Base-by-base conservation (phyloP, 2,888 invertebrate genomes). In the Trichopoda pennipes region DNA sequence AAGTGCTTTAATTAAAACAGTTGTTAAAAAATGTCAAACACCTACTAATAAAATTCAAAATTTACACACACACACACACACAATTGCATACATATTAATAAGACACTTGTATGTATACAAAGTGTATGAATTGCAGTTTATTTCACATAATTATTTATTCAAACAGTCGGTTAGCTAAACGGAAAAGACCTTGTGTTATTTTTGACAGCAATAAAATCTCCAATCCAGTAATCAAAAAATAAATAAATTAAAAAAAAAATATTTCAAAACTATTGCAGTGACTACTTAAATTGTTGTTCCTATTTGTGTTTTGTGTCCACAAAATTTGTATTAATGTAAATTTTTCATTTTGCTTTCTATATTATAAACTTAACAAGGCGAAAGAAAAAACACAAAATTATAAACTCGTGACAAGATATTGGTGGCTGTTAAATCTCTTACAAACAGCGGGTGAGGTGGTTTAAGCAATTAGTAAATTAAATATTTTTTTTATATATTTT, bases 171-270 rank as follows among this genome's bases (percentile, higher is more conserved):
- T 56, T 47, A 35, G 21, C n/a, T 21, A 61, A 42, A 47, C 78
- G 74, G 75, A 78, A 82, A 70, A 70, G 60, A 61, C 78, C 81
- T 82, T 82, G 74, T 55, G 42, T 32, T 32, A 44, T 61, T 69
- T 53, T 68, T 55, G 0, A 19, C 38, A 38, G 12, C 38, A 38
- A 1, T 2, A 38, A 38, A 38, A 38, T 38, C 10, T 38, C 12
- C 38, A 12, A 8, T 4, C 12, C 10, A 38, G 2, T 28, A 4
- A 28, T n/a, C n/a, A 28, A 28, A 28, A 28, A 28, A 35, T 35
- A 38, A 38, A 38, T 12, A 38, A 10, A 12, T 3, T 12, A 0
- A 21, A 2, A 35, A 42, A 56, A 35, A 55, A 3, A 7, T 38
- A 38, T 60, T 60, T 9, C 47, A 55, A 44, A 10, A 8, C 4